phyloP scores from a whole-genome alignment of 2,113 vertebrate species.

The Ovibos moschatus region DNA sequence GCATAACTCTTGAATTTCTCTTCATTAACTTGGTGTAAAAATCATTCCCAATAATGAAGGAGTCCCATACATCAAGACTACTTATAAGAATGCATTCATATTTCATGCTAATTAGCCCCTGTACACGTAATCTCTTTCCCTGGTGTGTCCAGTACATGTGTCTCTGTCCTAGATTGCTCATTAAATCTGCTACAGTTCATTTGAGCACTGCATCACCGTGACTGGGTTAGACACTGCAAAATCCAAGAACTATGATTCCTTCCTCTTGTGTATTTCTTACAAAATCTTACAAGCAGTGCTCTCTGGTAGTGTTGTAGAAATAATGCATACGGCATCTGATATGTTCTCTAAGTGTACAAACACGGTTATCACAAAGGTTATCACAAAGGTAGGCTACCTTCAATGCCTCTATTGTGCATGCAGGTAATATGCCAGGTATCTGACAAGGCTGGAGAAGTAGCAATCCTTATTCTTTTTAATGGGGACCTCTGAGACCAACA shows the following conservation, averaged over 20 bases:
- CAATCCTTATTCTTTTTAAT: constrained; percentile 68
- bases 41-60: constrained; percentile 74
- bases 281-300: constrained; percentile 49
- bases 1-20: constrained; percentile 72
- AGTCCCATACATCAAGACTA: constrained; percentile 81
- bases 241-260: constrained; percentile 71
- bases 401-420: constrained; percentile 33
- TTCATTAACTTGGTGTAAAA: constrained; percentile 73
- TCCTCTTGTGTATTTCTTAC: constrained; percentile 66
- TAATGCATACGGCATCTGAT: constrained; percentile 29
- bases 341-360: constrained; percentile 44
- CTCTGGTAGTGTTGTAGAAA: constrained; percentile 36
- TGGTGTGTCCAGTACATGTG: constrained; percentile 80
- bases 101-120: constrained; percentile 86
- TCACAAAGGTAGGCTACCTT: constrained; percentile 39
- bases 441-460: constrained; percentile 64
- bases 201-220: constrained; percentile 74
- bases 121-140: constrained; percentile 75
- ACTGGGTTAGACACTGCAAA: constrained; percentile 73
- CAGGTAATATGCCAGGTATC: constrained; percentile 41
- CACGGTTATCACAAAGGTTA: neutral
- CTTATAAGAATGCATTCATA: constrained; percentile 81
- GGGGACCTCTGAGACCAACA: constrained; percentile 65
- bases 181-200: constrained; percentile 85
- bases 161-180: constrained; percentile 85